A percentile compares a stretch with the other conserved stretches of the same genome.
phyloP scores from a whole-genome alignment of 2,888 invertebrate species.

The Blera fallax region DNA sequence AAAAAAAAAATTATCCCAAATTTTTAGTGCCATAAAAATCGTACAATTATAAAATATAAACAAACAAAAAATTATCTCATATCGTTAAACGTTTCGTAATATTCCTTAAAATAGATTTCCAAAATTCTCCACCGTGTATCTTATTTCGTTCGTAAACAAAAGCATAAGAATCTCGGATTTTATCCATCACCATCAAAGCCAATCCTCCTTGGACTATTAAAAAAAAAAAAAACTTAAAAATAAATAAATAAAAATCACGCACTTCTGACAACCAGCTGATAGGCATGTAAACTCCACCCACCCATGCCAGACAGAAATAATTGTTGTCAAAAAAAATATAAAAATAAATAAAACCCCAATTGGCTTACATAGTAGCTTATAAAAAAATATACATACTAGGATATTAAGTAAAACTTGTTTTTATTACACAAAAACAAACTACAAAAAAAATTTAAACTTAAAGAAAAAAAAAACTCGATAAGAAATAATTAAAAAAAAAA shows the following conservation, averaged over 20 bases:
- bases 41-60: conserved; percentile 48
- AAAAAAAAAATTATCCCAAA: conserved; percentile 25
- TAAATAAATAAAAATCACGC: conserved; percentile 18
- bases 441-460: conserved; percentile 59
- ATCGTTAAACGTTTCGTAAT: conserved; percentile 1
- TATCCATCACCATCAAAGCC: conserved; percentile 16
- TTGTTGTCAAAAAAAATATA: conserved; percentile 38
- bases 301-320: conserved; percentile 31
- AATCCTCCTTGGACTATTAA: conserved; percentile 54
- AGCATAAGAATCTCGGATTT: conserved; percentile 33
- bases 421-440: conserved; percentile 65
- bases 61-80: not conserved
- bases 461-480: conserved; percentile 47
- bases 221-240: not conserved
- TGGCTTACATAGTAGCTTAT: conserved; percentile 67
- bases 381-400: conserved; percentile 68
- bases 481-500: conserved; percentile 32
- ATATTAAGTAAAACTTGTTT: conserved; percentile 63
- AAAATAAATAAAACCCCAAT: conserved; percentile 46
- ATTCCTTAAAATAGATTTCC: conserved; percentile 39
- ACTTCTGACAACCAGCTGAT: conserved; percentile 61
- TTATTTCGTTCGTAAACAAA: conserved; percentile 33
- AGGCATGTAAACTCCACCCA: conserved; percentile 49
- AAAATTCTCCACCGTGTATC: not conserved
- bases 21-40: conserved; percentile 64